These are phyloP conservation scores for Hemichromis elongatus DNA, from an alignment of 2,113 vertebrate species.

Conservation along the genomic window DNA sequence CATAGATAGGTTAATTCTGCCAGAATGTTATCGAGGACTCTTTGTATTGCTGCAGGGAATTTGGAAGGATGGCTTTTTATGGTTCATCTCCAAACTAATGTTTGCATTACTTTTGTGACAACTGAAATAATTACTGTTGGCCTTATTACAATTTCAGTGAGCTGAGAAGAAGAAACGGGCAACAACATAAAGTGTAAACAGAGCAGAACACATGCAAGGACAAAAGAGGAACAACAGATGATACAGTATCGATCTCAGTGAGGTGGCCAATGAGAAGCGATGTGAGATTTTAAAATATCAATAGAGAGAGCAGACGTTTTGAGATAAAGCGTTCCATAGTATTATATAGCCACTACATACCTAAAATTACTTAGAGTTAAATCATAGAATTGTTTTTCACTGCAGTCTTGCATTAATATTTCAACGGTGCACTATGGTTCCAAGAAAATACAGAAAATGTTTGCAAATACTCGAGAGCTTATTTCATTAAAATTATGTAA, in stretches of 20 bases:
- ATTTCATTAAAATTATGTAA: background rate
- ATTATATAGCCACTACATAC: background rate
- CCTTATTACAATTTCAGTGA: background rate
- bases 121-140: background rate
- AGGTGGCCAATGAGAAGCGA: conserved; percentile 25
- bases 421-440: background rate
- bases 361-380: background rate
- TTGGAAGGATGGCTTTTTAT: background rate
- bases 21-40: background rate
- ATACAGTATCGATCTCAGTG: conserved; percentile 31
- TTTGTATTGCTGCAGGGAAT: background rate
- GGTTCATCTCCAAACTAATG: background rate
- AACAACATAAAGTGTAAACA: background rate
- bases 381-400: background rate
- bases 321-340: background rate
- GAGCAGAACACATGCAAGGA: background rate
- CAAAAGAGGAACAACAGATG: background rate
- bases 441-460: background rate
- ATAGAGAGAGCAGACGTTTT: background rate
- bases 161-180: background rate
- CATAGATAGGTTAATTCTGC: background rate
- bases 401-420: background rate
- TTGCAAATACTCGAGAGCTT: background rate
- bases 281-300: conserved; percentile 27
- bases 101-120: background rate